Conservation (phyloP, 2,797 vertebrate species). For the Takifugu rubripes region DNA sequence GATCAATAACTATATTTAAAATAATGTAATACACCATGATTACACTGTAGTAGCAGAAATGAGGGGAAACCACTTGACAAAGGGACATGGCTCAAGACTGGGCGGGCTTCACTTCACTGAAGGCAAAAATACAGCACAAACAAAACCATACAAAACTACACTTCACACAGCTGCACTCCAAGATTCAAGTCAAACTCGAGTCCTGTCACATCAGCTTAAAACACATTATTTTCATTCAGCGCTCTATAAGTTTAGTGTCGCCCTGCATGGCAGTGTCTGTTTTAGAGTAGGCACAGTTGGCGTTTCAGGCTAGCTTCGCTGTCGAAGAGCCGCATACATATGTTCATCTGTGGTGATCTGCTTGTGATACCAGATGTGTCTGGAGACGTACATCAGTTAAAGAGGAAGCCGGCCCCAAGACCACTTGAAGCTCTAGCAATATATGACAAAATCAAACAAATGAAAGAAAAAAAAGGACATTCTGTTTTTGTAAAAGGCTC, state of each 20-base stretch:
- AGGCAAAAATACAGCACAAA: constrained; percentile 76
- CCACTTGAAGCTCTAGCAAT: constrained; percentile 56
- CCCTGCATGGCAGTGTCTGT: constrained; percentile 71
- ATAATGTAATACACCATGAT: constrained; percentile 72
- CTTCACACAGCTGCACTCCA: constrained; percentile 57
- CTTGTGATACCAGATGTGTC: constrained; percentile 39
- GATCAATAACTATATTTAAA: constrained; percentile 73
- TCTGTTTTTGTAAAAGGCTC: constrained; percentile 60
- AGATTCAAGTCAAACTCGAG: constrained; percentile 40
- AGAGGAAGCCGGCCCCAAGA: constrained; percentile 53
- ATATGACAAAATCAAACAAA: constrained; percentile 58
- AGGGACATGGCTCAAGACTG: constrained; percentile 78
- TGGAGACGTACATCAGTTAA: constrained; percentile 48
- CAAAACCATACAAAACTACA: constrained; percentile 67
- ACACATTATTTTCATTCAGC: constrained; percentile 45
- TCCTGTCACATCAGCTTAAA: constrained; percentile 38
- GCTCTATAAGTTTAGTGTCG: constrained; percentile 59
- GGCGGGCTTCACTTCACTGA: constrained; percentile 76
- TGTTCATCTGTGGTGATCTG: constrained; percentile 62
- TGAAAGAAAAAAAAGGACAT: constrained; percentile 58
- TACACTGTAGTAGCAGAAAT: constrained; percentile 69
- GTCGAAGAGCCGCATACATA: constrained; percentile 70
- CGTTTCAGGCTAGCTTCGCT: constrained; percentile 77
- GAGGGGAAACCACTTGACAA: constrained; percentile 65
- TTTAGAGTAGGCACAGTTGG: constrained; percentile 82